Evolutionary conservation across 1,140 invertebrate species (phyloP), one percentile per base, ranked within the genome.

Genomic region (Zaprionus inermis): DNA sequence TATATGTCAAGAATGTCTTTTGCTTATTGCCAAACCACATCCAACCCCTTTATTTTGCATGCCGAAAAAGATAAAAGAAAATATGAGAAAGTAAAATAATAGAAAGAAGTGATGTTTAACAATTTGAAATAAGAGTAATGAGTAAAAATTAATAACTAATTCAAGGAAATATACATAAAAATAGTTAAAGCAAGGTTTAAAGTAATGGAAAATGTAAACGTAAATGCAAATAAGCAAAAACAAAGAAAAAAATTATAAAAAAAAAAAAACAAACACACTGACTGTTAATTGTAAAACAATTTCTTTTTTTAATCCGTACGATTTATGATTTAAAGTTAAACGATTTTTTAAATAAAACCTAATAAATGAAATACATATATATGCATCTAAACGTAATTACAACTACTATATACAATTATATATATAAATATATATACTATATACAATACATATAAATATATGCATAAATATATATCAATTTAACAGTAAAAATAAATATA

Each of bases 211-310:
- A 70, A 73, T 73, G 70, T 77, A 77, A 79, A 76, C 68, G 57
- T 72, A 79, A 79, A 76, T 57, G 58, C 44, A 74, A 80, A 77
- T 38, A 74, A 80, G 66, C 70, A 74, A 65, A 44, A 68, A 72
- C 55, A 55, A 49, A 60, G n/a, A 57, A 79, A 78, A 63, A 69
- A 67, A 72, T 68, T 72, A 74, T 76, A 76, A 79, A 82, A 78
- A 76, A 67, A 72, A 73, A 79, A 64, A 82, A 79, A 72, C 71
- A 70, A 76, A 91, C 63, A 90, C 85, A 90, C 90, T 92, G 91
- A 92, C 90, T 92, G 91, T 92, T 92, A 92, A 92, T 91, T 92
- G 90, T 92, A 92, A 92, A 92, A 92, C 84, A 91, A 91, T 91
- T 92, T 91, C 74, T 86, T 92, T 91, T 88, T 75, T 58, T 57